Conservation (phyloP, 2,888 invertebrate genomes). For the Hirtodrosophila histrioides region DNA sequence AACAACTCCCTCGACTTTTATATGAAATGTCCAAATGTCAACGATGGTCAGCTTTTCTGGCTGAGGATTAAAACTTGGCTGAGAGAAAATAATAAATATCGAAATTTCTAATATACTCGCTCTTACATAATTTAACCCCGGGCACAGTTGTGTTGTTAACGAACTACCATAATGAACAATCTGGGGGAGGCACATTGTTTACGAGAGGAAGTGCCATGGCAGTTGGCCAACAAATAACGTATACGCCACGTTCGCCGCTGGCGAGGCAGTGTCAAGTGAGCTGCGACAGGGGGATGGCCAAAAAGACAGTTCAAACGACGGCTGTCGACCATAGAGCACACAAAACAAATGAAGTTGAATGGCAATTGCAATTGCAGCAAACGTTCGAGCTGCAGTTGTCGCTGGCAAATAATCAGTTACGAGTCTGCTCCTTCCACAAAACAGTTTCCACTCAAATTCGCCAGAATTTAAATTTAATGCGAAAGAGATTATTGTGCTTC, state of each 20-base stretch:
- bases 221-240: conserved; percentile 53
- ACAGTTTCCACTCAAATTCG: conserved; percentile 7
- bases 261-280: conserved; percentile 47
- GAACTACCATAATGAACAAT: conserved; percentile 36
- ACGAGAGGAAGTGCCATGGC: conserved; percentile 30
- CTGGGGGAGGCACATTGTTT: conserved; percentile 19
- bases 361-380: conserved; percentile 36
- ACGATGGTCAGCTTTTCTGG: conserved; percentile 1
- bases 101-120: conserved; percentile 8
- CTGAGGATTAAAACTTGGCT: conserved; percentile 24
- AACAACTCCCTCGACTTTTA: conserved; percentile 4
- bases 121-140: conserved; percentile 16
- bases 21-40: conserved; percentile 16
- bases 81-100: conserved; percentile 25
- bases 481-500: too few species aligned
- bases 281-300: conserved; percentile 21
- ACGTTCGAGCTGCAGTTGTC: conserved; percentile 34
- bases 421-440: conserved; percentile 3
- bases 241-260: conserved; percentile 39
- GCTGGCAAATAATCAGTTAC: conserved; percentile 19
- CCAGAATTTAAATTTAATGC: not conserved
- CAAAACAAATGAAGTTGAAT: conserved; percentile 54
- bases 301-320: conserved; percentile 32
- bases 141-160: conserved; percentile 14
- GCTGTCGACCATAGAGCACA: conserved; percentile 25